Conservation (phyloP, 2,888 invertebrate genomes). For the Cephus pulcher region DNA sequence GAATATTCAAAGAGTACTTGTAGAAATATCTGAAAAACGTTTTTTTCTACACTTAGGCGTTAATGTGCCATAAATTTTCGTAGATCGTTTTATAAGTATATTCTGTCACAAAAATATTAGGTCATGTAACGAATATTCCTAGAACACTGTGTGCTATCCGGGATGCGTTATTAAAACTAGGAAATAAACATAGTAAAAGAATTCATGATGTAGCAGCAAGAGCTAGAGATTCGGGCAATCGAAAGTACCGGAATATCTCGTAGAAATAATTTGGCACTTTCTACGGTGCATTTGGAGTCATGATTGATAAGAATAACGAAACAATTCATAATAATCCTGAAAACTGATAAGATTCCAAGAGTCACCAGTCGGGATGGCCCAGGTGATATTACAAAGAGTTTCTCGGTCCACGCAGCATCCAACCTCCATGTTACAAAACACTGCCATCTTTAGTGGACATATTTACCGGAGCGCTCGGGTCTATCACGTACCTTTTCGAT, state of each 20-base stretch:
- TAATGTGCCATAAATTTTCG: too few relatives aligned
- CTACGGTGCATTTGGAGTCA: not conserved
- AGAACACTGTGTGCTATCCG: too few relatives aligned
- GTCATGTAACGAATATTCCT: too few relatives aligned
- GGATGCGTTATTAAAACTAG: too few relatives aligned
- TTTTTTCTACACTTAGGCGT: too few relatives aligned
- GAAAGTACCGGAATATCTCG: not conserved
- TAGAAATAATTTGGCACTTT: not conserved
- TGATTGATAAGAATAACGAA: not conserved
- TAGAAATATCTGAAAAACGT: too few relatives aligned
- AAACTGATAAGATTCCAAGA: not conserved
- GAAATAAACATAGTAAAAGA: not conserved
- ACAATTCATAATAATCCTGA: not conserved
- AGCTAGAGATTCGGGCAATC: not conserved
- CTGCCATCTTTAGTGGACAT: constrained; percentile 57
- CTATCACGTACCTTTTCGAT: constrained; percentile 50
- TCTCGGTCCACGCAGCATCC: constrained; percentile 42
- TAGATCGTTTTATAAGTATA: too few relatives aligned
- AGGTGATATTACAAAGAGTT: not conserved
- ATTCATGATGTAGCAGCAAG: not conserved
- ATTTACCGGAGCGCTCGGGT: constrained; percentile 35
- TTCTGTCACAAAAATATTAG: too few relatives aligned
- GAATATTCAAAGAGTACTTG: too few relatives aligned
- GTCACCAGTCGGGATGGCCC: not conserved
- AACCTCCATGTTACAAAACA: constrained; percentile 40